A percentile compares a stretch with the other conserved stretches of the same genome.
These are phyloP conservation scores for Lithobates sylvaticus DNA, from an alignment of 2,797 vertebrate species.

Conservation along the genomic window DNA sequence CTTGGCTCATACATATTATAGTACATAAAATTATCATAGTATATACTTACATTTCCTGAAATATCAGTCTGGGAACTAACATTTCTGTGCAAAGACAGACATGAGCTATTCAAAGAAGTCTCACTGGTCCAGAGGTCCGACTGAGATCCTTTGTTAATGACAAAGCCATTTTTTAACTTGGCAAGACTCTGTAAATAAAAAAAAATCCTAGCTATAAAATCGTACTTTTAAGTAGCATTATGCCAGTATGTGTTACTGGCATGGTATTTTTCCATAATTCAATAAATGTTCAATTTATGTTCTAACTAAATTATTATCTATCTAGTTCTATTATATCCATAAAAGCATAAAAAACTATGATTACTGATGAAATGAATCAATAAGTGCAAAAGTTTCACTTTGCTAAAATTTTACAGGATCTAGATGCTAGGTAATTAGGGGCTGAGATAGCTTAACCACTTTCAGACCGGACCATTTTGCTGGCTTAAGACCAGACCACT, in stretches of 20 bases:
- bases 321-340: too few relatives aligned
- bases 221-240: neutral
- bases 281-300: too few relatives aligned
- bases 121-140: slow-evolving; percentile 91
- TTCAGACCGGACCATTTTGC: too few relatives aligned
- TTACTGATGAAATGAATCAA: too few relatives aligned
- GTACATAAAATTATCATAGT: neutral
- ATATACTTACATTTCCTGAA: slow-evolving; percentile 84
- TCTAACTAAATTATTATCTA: too few relatives aligned
- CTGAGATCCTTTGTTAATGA: slow-evolving; percentile 85
- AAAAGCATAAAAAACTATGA: too few relatives aligned
- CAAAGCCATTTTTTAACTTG: slow-evolving; percentile 90
- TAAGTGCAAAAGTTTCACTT: too few relatives aligned
- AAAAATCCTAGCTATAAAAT: neutral
- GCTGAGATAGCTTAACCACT: too few relatives aligned
- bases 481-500: too few relatives aligned
- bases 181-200: slow-evolving; percentile 85
- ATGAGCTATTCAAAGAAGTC: slow-evolving; percentile 82
- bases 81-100: slow-evolving; percentile 82
- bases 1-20: neutral
- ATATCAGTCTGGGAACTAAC: slow-evolving; percentile 94
- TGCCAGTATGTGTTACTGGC: neutral
- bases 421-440: too few relatives aligned
- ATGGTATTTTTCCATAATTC: too few relatives aligned
- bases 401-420: too few relatives aligned